Evolutionary conservation across 2,888 invertebrate species (phyloP).

Genomic region (Apomyelois bistriatella): DNA sequence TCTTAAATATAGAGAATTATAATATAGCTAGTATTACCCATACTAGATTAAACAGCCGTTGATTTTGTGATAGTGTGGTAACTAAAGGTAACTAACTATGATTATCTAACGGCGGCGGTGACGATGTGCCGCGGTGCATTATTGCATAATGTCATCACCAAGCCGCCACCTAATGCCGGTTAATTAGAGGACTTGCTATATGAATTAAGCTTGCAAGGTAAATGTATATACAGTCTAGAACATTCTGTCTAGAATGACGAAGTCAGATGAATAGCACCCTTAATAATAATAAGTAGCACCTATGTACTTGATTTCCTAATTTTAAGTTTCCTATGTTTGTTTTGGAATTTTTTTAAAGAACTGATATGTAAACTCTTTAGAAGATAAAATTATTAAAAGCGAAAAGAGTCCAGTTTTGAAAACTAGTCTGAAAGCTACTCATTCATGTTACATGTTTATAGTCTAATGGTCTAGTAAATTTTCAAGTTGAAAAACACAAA

Average conservation of each 20-base stretch:
- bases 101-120: background rate
- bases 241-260: background rate
- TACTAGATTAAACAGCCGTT: background rate
- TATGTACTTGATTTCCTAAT: too few relatives aligned
- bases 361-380: too few relatives aligned
- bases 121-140: background rate
- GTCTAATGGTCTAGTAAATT: background rate
- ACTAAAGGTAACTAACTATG: background rate
- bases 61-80: background rate
- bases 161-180: background rate
- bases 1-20: too few relatives aligned
- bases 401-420: background rate
- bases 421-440: background rate
- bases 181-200: conserved; percentile 5
- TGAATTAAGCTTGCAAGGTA: background rate
- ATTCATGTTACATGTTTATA: background rate
- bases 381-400: background rate
- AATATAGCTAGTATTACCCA: too few relatives aligned
- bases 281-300: too few relatives aligned
- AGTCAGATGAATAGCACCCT: background rate
- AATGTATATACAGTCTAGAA: background rate
- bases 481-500: conserved; percentile 2
- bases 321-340: too few relatives aligned
- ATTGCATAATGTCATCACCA: background rate
- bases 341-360: too few relatives aligned